These are phyloP conservation scores for Metridium senile DNA, from an alignment of 92 coral and sea anemone species.

Conservation along the genomic window DNA sequence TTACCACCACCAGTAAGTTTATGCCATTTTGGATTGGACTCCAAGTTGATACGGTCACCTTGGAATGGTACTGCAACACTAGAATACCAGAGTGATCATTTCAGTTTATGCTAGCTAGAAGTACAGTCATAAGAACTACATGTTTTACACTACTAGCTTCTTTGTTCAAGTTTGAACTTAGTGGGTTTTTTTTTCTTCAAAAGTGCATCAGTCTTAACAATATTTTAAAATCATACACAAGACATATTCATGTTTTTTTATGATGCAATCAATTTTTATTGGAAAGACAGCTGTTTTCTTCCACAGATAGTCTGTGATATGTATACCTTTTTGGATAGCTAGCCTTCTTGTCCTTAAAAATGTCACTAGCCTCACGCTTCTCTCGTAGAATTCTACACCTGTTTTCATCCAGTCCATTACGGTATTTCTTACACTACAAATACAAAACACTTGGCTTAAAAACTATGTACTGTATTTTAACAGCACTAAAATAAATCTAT, in stretches of 20 bases:
- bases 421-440: slow-evolving; percentile 79
- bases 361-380: slow-evolving; percentile 91
- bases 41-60: slow-evolving; percentile 77
- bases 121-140: too few species aligned
- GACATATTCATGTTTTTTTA: too few species aligned
- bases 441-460: too few species aligned
- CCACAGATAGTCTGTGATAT: not conserved
- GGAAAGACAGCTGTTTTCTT: not conserved
- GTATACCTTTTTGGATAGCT: slow-evolving; percentile 77
- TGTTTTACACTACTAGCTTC: too few species aligned
- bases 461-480: too few species aligned
- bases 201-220: too few species aligned
- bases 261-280: too few species aligned
- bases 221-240: too few species aligned
- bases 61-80: slow-evolving; percentile 90
- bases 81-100: not conserved
- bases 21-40: slow-evolving; percentile 87
- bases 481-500: too few species aligned
- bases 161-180: too few species aligned
- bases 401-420: slow-evolving; percentile 55
- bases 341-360: slow-evolving; percentile 87
- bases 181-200: too few species aligned
- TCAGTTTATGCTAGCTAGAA: too few species aligned
- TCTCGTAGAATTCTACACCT: slow-evolving; percentile 61
- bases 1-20: slow-evolving; percentile 58